phyloP scores from a whole-genome alignment of 1,140 invertebrate genomes.

The Globodera rostochiensis region DNA sequence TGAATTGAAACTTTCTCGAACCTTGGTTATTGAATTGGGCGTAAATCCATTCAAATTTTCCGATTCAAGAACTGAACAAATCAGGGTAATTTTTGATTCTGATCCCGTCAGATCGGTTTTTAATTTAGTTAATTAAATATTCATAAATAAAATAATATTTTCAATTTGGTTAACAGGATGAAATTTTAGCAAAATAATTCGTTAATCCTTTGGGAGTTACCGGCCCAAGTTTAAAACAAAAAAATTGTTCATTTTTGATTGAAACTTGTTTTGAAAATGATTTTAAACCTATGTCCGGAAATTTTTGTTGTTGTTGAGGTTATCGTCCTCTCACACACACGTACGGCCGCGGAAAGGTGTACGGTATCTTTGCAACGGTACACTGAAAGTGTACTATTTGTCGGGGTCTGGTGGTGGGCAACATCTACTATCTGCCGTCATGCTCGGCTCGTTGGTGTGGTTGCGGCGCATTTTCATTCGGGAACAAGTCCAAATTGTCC shows the following conservation, averaged over 20 bases:
- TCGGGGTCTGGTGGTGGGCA: slow-evolving; percentile 93
- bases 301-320: slow-evolving; percentile 73
- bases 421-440: slow-evolving; percentile 94
- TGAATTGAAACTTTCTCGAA: no score
- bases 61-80: not conserved
- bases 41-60: no score
- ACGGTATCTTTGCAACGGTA: slow-evolving; percentile 86
- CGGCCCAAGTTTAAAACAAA: no score
- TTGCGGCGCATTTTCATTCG: slow-evolving; percentile 87
- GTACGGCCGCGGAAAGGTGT: slow-evolving; percentile 81
- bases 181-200: no score
- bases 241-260: no score
- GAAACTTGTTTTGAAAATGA: no score
- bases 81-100: not conserved
- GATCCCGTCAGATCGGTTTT: no score
- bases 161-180: no score
- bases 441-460: slow-evolving; percentile 85
- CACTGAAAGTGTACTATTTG: slow-evolving; percentile 95
- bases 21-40: no score
- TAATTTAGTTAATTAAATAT: no score
- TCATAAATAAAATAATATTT: no score
- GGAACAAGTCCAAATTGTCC: slow-evolving; percentile 89
- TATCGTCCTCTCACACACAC: slow-evolving; percentile 86
- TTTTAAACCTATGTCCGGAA: slow-evolving; percentile 4
- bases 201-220: no score